Base-by-base conservation (phyloP, 2,113 vertebrate genomes). In the Phoxinus phoxinus region DNA sequence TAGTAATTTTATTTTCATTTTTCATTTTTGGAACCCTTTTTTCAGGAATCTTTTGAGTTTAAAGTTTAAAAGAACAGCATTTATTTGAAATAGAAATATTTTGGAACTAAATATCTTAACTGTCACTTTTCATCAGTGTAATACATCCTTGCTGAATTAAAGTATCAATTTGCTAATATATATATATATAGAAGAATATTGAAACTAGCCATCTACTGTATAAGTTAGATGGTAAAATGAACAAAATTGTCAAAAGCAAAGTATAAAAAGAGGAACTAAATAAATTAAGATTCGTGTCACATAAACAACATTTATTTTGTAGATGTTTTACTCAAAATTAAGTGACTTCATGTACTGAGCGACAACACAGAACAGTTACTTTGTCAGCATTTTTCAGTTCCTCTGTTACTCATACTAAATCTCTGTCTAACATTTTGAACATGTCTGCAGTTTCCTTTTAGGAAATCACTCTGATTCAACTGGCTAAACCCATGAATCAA, bases 381-480 rank as follows among this genome's bases (percentile, higher is more conserved):
- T 75, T 27, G 44, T 88, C 87, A 84, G 73, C 67, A 25, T 25
- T 61, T 84, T 69, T 80, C 53, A 65, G 25, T 51, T 59, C 84
- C 82, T 88, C 81, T 88, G 80, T 86, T 51, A 13, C 67, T 30
- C 25, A 65, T 48, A 4, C 56, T 51, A 17, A 51, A 76, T 85
- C 44, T 51, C 74, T 21, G 32, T 77, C 74, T 37, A 21, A 41
- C 53, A 51, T 51, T 75, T 76, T 82, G 79, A 78, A 76, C 56
- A 58, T 56, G 46, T 72, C 48, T 35, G 61, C 81, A 74, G 58
- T 76, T 63, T 59, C 3, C 2, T 77, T 78, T 69, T n/a, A 69
- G 56, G 85, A 81, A 88, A 84, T 61, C 69, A 69, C 78, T 88
- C 78, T 74, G 77, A 85, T 86, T 86, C 83, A 85, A 80, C 84